Evolutionary conservation across 2,797 vertebrate genomes (phyloP).

Genomic region (Pogonophryne albipinna): DNA sequence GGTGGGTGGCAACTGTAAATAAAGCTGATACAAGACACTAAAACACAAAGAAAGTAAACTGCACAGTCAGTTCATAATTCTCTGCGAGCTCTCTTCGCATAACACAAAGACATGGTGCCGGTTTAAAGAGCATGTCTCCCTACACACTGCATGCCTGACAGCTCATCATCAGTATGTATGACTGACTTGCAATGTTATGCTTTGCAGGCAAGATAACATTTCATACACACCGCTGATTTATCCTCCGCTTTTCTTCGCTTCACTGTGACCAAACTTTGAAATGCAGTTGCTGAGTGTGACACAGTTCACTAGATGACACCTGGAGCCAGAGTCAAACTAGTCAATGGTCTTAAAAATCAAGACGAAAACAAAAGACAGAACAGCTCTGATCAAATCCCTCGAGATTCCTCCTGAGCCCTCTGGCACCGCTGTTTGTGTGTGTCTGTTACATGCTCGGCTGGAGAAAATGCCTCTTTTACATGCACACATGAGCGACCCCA

Average conservation of each 20-base stretch:
- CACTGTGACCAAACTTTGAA: conserved; percentile 53
- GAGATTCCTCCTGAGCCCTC: conserved; percentile 55
- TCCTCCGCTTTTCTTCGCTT: conserved; percentile 44
- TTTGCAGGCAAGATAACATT: conserved; percentile 25
- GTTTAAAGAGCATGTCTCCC: conserved; percentile 8
- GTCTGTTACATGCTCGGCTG: conserved; percentile 57
- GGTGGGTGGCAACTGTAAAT: not conserved
- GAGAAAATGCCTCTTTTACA: conserved; percentile 65
- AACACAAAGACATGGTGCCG: not conserved
- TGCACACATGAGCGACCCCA: conserved; percentile 55
- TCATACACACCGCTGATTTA: conserved; percentile 28
- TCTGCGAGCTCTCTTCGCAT: not conserved
- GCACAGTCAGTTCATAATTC: too few species aligned
- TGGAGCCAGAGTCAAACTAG: conserved; percentile 61
- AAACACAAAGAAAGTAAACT: not conserved
- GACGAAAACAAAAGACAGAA: conserved; percentile 34
- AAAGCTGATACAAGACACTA: not conserved
- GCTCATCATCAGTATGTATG: conserved; percentile 7
- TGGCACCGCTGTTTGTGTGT: conserved; percentile 31
- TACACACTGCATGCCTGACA: not conserved
- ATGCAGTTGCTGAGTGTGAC: conserved; percentile 53
- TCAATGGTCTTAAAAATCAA: conserved; percentile 51
- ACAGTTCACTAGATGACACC: conserved; percentile 66
- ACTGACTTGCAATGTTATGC: conserved; percentile 8
- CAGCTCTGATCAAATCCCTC: conserved; percentile 57